phyloP scores from a whole-genome alignment of 1,140 invertebrate genomes.

The Maniola jurtina region DNA sequence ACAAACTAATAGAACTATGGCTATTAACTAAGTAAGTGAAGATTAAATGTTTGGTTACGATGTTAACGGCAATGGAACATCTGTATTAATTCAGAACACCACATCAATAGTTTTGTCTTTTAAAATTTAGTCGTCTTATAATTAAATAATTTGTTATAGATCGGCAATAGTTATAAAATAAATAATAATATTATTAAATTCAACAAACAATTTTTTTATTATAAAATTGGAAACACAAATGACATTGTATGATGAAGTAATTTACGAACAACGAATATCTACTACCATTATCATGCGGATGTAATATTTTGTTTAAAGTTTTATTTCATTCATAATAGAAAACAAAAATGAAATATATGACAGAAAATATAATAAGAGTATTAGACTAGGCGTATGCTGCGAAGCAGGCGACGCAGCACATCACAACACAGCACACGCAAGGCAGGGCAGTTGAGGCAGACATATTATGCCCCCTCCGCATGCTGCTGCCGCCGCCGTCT shows the following conservation, averaged over 20 bases:
- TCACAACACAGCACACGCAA: too few relatives aligned
- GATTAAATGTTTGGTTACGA: slow-evolving; percentile 2
- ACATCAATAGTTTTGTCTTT: not conserved
- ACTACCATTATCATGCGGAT: not conserved
- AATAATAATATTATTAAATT: not conserved
- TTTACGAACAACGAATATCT: not conserved
- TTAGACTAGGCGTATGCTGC: too few relatives aligned
- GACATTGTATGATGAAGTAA: not conserved
- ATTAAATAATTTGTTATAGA: not conserved
- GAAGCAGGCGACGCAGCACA: too few relatives aligned
- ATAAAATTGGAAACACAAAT: not conserved
- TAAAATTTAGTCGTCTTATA: too few relatives aligned
- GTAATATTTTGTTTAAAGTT: not conserved
- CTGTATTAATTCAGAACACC: not conserved
- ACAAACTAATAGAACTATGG: not conserved
- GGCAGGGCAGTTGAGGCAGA: too few relatives aligned
- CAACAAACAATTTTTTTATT: not conserved
- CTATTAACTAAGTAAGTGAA: not conserved
- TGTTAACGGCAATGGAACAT: not conserved
- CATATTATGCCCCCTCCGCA: too few relatives aligned
- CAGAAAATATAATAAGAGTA: not conserved
- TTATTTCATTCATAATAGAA: not conserved
- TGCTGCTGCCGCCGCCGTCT: too few relatives aligned
- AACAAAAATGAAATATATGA: not conserved
- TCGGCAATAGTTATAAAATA: not conserved